These are phyloP conservation scores for Tyto alba DNA, from an alignment of 2,113 vertebrate genomes.

Conservation along the genomic window DNA sequence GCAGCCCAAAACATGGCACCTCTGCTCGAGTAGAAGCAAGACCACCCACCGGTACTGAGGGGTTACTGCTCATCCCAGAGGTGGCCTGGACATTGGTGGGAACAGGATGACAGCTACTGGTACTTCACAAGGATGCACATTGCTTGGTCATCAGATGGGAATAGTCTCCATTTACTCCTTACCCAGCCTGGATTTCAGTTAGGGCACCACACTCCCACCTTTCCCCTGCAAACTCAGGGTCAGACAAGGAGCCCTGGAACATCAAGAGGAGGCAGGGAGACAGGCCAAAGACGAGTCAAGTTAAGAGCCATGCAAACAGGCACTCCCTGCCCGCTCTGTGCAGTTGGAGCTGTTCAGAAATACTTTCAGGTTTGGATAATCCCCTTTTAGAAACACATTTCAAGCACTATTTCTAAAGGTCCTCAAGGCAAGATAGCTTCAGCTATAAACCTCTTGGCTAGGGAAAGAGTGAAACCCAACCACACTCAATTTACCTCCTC, in stretches of 20 bases:
- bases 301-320: background rate
- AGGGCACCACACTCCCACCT: background rate
- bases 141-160: background rate
- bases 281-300: background rate
- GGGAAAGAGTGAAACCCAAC: background rate
- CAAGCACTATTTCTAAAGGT: background rate
- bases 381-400: background rate
- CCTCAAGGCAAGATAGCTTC: background rate
- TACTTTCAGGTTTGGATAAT: background rate
- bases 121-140: background rate
- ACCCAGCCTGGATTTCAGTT: background rate
- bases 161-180: background rate
- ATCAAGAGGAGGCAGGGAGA: background rate
- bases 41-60: background rate
- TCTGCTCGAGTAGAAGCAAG: background rate
- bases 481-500: background rate
- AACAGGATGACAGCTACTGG: background rate
- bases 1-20: background rate
- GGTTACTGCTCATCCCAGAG: background rate
- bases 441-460: background rate
- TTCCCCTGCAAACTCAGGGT: background rate
- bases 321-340: background rate
- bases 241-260: background rate
- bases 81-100: background rate
- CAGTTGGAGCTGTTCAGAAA: background rate